Base-by-base conservation (phyloP, 2,888 invertebrate genomes). In the Agriotes lineatus region DNA sequence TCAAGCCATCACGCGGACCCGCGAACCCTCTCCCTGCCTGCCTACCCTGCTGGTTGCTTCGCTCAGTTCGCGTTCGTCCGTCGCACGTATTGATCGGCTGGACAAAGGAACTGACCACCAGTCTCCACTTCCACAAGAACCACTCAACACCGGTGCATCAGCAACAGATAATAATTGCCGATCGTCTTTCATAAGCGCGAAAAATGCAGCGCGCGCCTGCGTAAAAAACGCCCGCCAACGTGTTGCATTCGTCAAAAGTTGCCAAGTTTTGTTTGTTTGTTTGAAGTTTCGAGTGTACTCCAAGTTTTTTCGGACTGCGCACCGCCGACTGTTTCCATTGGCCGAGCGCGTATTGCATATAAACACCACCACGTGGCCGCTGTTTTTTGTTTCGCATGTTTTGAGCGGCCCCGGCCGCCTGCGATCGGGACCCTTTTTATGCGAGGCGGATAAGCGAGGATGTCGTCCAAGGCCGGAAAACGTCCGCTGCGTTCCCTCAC, bases 401-500 rank as follows among this genome's bases (percentile, higher is more conserved):
- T n/a, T n/a, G n/a, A n/a, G n/a, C n/a, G n/a, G n/a, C n/a, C n/a
- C n/a, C n/a, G n/a, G n/a, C n/a, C n/a, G n/a, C n/a, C n/a, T n/a
- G n/a, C n/a, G n/a, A n/a, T n/a, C n/a, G n/a, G n/a, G n/a, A n/a
- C n/a, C n/a, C n/a, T n/a, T n/a, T n/a, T n/a, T n/a, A n/a, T n/a
- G n/a, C n/a, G n/a, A n/a, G n/a, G n/a, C n/a, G n/a, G 59, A 50
- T 58, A 22, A 25, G 7, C 7, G 7, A 42, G 42, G 9, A 91
- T 92, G 90, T 86, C 90, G 71, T 89, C 91, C 12, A 90, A 92
- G 30, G 89, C 92, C 83, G 85, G 91, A 79, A 93, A 93, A 86
- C 90, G 94, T 56, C 93, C 93, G n/a, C 85, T 93, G 84, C 89
- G 93, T 72, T 90, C 92, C 77, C 86, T 94, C 75, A 91, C 92